Evolutionary conservation across 2,888 invertebrate genomes (phyloP), one percentile per base, ranked within the genome.

Genomic region (Alloplasta piceator): DNA sequence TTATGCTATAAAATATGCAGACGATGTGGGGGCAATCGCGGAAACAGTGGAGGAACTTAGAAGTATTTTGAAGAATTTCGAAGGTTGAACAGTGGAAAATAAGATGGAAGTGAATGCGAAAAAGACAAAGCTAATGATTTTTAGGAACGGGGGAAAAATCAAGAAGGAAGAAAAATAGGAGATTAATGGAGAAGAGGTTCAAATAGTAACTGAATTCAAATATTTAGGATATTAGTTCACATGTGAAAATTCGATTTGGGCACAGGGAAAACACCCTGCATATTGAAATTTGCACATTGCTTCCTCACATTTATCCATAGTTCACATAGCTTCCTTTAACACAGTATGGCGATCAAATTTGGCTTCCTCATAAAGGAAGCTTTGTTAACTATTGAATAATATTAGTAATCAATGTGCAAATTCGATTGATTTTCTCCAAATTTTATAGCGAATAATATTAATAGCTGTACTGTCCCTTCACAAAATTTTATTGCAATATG

Each of bases 51-150:
- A 43, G 16, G 63, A 48, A 1, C n/a, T 64, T 6, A 7, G 43
- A 48, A 64, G 48, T 14, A 64, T 64, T 4, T 3, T 48, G n/a
- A 64, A 48, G 10, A 36, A 64, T n/a, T n/a, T 48, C 4, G 36
- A 50, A 38, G 12, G 12, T 6, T 66, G 66, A 50, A n/a, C 66
- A 16, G 7, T 38, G 6, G 50, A 66, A 66, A 66, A 50, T n/a
- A 66, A 39, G 6, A 66, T 66, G 66, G 52, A 66, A n/a, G 14
- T 52, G 5, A 66, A 68, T 68, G 43, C 50, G 4, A 68, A 55
- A 10, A 66, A 63, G 26, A 66, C 16, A 50, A 39, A 38, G 38
- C 12, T 50, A 38, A 66, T 12, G 38, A 16, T 66, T 9, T 67
- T 67, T 5, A 41, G 39, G 14, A 56, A 56, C n/a, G 43, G 26